phyloP scores from a whole-genome alignment of 1,140 invertebrate species.

The Steinernema feltiae region DNA sequence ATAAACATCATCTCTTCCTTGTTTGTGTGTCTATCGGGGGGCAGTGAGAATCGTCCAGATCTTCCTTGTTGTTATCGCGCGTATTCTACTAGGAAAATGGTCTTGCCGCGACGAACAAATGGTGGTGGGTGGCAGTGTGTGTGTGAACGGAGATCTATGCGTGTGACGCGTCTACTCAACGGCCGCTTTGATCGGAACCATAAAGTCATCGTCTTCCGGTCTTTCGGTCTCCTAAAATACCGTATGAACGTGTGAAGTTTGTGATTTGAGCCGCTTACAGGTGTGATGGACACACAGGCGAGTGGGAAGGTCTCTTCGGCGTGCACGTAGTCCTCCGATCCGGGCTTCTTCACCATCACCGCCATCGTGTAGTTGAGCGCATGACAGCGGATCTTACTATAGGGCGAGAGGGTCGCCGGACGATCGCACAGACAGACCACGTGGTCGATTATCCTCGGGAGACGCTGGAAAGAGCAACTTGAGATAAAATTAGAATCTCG shows the following conservation, averaged over 20 bases:
- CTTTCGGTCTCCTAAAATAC: neutral
- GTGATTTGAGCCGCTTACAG: neutral
- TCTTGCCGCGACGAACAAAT: too few relatives aligned
- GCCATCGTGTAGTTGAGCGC: neutral
- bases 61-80: too few relatives aligned
- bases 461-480: neutral
- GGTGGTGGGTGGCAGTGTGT: too few relatives aligned
- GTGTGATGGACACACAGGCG: neutral
- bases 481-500: too few relatives aligned
- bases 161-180: neutral
- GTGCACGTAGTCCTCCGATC: neutral
- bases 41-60: too few relatives aligned
- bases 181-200: neutral
- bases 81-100: too few relatives aligned
- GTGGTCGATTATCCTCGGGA: neutral
- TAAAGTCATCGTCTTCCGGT: neutral
- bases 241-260: neutral
- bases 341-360: neutral
- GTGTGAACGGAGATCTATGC: too few relatives aligned
- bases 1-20: too few relatives aligned
- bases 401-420: neutral
- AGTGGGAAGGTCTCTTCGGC: neutral
- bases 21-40: too few relatives aligned
- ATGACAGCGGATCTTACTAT: neutral
- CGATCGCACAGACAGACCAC: neutral